Percentiles rank a stretch among this genome's conserved stretches.
phyloP scores from a whole-genome alignment of 1,140 invertebrate species.

The Ceratina japonica region DNA sequence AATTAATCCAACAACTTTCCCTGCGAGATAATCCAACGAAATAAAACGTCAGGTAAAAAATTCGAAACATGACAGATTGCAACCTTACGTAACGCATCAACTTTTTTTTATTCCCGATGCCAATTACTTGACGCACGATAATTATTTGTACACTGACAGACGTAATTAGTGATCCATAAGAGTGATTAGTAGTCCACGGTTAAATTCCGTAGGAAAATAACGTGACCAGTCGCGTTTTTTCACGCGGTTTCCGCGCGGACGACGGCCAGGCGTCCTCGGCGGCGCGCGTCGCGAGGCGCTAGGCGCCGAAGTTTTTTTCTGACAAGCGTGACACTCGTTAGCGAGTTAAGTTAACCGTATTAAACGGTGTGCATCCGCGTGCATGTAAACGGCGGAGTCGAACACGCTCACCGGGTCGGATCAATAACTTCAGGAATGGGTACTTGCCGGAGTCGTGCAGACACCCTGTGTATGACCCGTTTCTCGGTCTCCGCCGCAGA shows the following conservation, averaged over 20 bases:
- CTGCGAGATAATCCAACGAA: too few relatives aligned
- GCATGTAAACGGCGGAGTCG: conserved; percentile 52
- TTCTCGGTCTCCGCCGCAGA: conserved; percentile 51
- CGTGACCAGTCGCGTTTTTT: not conserved
- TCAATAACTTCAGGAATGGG: conserved; percentile 64
- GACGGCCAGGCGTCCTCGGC: not conserved
- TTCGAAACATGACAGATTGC: too few relatives aligned
- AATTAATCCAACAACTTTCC: not conserved
- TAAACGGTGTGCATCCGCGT: conserved; percentile 51
- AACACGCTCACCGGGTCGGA: conserved; percentile 62
- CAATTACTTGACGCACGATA: too few relatives aligned
- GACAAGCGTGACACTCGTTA: conserved; percentile 28
- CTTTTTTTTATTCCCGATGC: too few relatives aligned
- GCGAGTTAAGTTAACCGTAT: conserved; percentile 58
- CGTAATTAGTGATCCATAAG: too few relatives aligned
- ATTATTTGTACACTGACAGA: too few relatives aligned
- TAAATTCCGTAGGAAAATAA: not conserved
- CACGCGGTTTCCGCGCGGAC: too few relatives aligned
- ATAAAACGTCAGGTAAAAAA: too few relatives aligned
- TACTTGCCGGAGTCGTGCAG: conserved; percentile 51
- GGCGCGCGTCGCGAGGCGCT: too few relatives aligned
- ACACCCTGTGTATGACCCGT: conserved; percentile 39
- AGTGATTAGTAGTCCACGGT: not conserved
- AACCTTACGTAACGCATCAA: too few relatives aligned
- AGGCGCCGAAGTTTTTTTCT: too few relatives aligned